Conservation (phyloP, 2,888 invertebrate genomes). For the Chymomyza amoena region DNA sequence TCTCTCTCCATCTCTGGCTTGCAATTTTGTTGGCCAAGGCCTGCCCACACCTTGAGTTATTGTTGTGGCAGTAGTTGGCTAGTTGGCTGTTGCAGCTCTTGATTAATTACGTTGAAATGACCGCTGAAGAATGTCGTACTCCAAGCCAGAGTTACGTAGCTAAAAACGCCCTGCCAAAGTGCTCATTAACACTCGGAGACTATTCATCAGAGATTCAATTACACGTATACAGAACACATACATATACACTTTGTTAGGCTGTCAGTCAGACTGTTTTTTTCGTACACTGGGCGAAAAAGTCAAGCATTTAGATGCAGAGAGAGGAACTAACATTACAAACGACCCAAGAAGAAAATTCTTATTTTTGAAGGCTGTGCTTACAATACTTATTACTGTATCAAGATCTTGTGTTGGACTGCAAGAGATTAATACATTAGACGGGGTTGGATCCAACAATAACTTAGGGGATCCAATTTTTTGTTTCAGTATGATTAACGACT, state of each 20-base stretch:
- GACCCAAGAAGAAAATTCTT: too few relatives aligned
- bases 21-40: constrained; percentile 35
- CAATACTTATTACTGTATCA: too few relatives aligned
- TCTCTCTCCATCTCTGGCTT: not conserved
- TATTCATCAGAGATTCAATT: constrained; percentile 66
- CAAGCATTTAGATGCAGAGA: too few relatives aligned
- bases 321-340: too few relatives aligned
- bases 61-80: constrained; percentile 3
- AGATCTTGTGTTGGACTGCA: too few relatives aligned
- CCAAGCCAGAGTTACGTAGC: not conserved
- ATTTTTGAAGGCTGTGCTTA: too few relatives aligned
- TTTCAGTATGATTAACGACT: too few relatives aligned
- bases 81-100: constrained; percentile 18
- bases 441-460: too few relatives aligned
- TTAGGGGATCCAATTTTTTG: too few relatives aligned
- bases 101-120: constrained; percentile 46
- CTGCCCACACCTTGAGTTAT: constrained; percentile 10
- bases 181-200: constrained; percentile 60
- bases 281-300: not conserved
- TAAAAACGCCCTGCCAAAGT: constrained; percentile 27
- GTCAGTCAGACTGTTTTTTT: not conserved
- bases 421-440: too few relatives aligned
- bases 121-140: constrained; percentile 32
- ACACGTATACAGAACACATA: constrained; percentile 13
- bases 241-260: not conserved